A percentile compares a stretch with the other conserved stretches of the same genome.
Evolutionary conservation across 2,113 vertebrate genomes (phyloP).

Genomic region (Azemiops feae): DNA sequence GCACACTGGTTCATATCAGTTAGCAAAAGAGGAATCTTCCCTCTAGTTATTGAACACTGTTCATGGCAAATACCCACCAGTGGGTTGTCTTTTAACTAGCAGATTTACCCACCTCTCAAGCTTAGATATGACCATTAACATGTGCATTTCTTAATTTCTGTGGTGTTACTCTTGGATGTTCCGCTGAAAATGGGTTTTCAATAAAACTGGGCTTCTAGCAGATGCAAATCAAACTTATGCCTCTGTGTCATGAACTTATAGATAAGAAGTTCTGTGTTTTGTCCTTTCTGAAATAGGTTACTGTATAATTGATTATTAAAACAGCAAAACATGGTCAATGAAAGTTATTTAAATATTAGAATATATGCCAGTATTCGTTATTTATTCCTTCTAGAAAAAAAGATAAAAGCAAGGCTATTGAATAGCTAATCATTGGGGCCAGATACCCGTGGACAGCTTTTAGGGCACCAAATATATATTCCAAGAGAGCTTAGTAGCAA

Average conservation of each 20-base stretch:
- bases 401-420: not conserved
- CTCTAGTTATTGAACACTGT: not conserved
- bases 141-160: conserved; percentile 2
- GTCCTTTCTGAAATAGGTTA: not conserved
- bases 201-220: conserved; percentile 66
- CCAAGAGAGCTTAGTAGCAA: not conserved
- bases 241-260: not conserved
- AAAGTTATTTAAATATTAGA: not conserved
- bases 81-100: conserved; percentile 44
- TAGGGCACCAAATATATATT: not conserved
- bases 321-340: not conserved
- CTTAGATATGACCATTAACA: conserved; percentile 27
- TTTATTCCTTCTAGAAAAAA: not conserved
- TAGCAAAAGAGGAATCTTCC: conserved; percentile 8
- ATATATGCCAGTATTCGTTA: not conserved
- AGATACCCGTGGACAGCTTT: not conserved
- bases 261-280: not conserved
- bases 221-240: conserved; percentile 55
- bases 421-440: not conserved
- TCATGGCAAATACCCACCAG: not conserved
- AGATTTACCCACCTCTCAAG: conserved; percentile 44
- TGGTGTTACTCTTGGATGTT: conserved; percentile 39
- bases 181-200: conserved; percentile 42
- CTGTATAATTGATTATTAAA: not conserved
- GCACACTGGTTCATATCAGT: not conserved